phyloP scores from a whole-genome alignment of 2,888 invertebrate genomes.

The Oscheius myriophilus region DNA sequence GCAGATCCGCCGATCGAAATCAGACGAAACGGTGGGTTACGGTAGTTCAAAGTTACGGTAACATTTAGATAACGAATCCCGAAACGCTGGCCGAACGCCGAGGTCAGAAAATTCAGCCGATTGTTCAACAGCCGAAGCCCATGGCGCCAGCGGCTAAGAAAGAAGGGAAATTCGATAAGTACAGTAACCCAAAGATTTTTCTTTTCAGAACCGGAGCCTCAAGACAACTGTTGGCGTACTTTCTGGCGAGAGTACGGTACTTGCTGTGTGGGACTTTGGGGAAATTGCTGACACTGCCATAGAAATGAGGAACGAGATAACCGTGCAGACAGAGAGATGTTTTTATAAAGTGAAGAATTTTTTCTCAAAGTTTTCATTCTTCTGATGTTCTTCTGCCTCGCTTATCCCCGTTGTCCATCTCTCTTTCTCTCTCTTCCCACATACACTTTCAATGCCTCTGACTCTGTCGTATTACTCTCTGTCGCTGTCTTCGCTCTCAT shows the following conservation, averaged over 20 bases:
- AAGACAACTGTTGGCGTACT: constrained; percentile 34
- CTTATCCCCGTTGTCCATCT: no score
- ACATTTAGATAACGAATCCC: background rate
- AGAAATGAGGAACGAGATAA: no score
- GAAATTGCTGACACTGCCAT: constrained; percentile 7
- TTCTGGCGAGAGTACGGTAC: constrained; percentile 36
- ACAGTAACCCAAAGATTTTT: background rate
- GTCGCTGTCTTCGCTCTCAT: no score
- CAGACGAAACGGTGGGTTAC: background rate
- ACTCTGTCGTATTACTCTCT: no score
- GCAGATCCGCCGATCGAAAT: no score
- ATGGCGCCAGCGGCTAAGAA: constrained; percentile 11
- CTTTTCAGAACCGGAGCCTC: constrained; percentile 19
- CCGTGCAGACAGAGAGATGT: no score
- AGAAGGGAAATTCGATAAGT: background rate
- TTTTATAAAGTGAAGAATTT: no score
- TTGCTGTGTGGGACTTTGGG: constrained; percentile 33
- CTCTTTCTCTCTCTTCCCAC: no score
- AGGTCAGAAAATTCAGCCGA: constrained; percentile 25
- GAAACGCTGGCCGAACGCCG: constrained; percentile 20
- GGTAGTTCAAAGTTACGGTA: background rate
- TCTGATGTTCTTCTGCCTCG: no score
- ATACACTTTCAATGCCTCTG: no score
- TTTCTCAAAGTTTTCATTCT: no score
- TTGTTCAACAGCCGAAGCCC: constrained; percentile 20